Base-by-base conservation (phyloP, 2,797 vertebrate species). In the Dicrostonyx torquatus region DNA sequence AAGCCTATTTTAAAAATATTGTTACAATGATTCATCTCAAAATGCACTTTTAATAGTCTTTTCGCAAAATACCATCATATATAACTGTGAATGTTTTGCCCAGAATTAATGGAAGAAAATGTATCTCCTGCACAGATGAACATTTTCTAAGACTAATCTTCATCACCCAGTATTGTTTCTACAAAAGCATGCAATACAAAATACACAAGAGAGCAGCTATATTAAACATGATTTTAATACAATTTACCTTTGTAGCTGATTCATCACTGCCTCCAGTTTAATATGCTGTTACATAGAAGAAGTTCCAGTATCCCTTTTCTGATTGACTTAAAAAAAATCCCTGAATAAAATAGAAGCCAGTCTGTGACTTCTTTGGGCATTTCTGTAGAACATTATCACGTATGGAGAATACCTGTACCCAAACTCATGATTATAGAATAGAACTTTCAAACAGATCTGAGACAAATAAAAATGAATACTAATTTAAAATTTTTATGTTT, bases 321-420 rank as follows among this genome's bases (percentile, higher is more conserved):
- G 94, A 98, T 70, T 95, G 93, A 96, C 90, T 96, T 97, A 76
- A 83, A 73, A 92, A 73, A 98, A 98, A 98, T 98, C 98, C 98
- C 98, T 98, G 98, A 98, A 98, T 98, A 98, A 98, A 98, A 96
- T 98, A 97, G 98, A 98, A 98, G 98, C 97, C 98, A 98, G 95
- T 93, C 95, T 98, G 97, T n/a, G 97, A 98, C 98, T 98, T 98
- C 98, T 97, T 90, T 84, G 89, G 26, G 97, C 97, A 97, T 97
- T 98, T 98, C 98, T 98, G 98, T 97, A 94, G 96, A 96, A 96
- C 96, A 97, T 96, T 97, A 97, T 96, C 6, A 83, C 85, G 85
- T 96, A 95, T 96, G 97, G 96, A 96, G 97, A 94, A 1, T 89
- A 96, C 6, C 90, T 98, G 95, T 97, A 95, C 91, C 91, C 91